phyloP scores from a whole-genome alignment of 2,113 vertebrate genomes.

The Opisthocomus hoazin region DNA sequence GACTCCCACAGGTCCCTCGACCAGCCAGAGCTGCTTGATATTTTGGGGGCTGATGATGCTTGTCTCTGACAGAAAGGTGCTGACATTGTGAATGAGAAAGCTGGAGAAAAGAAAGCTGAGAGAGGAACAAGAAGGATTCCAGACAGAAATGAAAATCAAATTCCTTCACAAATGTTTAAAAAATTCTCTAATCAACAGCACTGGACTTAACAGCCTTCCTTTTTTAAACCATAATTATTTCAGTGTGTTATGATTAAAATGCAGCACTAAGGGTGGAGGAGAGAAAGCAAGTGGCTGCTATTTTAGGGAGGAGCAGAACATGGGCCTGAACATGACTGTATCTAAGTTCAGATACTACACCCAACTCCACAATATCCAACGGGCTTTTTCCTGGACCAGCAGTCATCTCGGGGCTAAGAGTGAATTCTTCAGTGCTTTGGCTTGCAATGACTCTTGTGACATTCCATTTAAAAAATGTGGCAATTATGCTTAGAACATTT shows the following conservation, averaged over 20 bases:
- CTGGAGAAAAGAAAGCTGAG: background rate
- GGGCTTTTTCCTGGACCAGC: conserved; percentile 2
- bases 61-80: background rate
- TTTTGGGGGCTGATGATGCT: background rate
- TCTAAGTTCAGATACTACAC: conserved; percentile 44
- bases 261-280: conserved; percentile 38
- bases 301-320: conserved; percentile 46
- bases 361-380: conserved; percentile 3
- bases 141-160: conserved; percentile 13
- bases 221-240: conserved; percentile 31
- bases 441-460: conserved; percentile 1
- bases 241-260: conserved; percentile 32
- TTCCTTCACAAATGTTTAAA: background rate
- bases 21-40: background rate
- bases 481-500: background rate
- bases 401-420: background rate
- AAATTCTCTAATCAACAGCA: background rate
- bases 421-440: conserved; percentile 28
- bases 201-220: background rate
- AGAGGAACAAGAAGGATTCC: background rate
- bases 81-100: background rate
- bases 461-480: conserved; percentile 44
- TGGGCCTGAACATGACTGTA: background rate
- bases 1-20: background rate
- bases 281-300: conserved; percentile 33